Evolutionary conservation across 2,888 invertebrate species (phyloP).

Genomic region (Phaonia tiefii): DNA sequence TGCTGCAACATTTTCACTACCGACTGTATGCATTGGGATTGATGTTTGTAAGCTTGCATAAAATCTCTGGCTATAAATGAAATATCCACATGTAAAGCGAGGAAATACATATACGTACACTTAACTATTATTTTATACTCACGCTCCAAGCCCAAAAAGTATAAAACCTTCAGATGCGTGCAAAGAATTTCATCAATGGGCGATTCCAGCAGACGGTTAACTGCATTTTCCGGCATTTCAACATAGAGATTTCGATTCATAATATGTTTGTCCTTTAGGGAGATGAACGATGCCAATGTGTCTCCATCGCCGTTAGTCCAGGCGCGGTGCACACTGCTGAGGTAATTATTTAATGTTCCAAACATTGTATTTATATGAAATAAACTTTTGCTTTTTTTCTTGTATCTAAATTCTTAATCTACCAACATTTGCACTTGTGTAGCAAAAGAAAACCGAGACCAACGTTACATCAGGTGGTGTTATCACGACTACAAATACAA

Average conservation of each 20-base stretch:
- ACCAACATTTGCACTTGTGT: too few relatives aligned
- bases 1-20: slow-evolving; percentile 91
- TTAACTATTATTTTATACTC: slow-evolving; percentile 65
- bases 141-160: slow-evolving; percentile 81
- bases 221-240: slow-evolving; percentile 86
- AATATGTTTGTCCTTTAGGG: slow-evolving; percentile 87
- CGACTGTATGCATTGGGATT: slow-evolving; percentile 88
- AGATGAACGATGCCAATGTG: slow-evolving; percentile 83
- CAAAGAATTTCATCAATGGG: slow-evolving; percentile 89
- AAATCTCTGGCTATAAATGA: slow-evolving; percentile 81
- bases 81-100: too few relatives aligned
- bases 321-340: slow-evolving; percentile 82
- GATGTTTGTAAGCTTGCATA: slow-evolving; percentile 88
- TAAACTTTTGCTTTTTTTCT: too few relatives aligned
- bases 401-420: too few relatives aligned
- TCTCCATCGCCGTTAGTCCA: slow-evolving; percentile 85
- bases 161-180: slow-evolving; percentile 87
- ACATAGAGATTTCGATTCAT: slow-evolving; percentile 86
- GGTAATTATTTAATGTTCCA: slow-evolving; percentile 77
- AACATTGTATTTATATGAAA: slow-evolving; percentile 72
- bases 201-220: slow-evolving; percentile 86
- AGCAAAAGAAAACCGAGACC: slow-evolving; percentile 35
- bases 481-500: not conserved
- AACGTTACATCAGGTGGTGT: too few relatives aligned
- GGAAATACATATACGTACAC: not conserved